These are phyloP conservation scores for Gadopsis bispinosus DNA, from an alignment of 2,797 vertebrate species.

Conservation along the genomic window DNA sequence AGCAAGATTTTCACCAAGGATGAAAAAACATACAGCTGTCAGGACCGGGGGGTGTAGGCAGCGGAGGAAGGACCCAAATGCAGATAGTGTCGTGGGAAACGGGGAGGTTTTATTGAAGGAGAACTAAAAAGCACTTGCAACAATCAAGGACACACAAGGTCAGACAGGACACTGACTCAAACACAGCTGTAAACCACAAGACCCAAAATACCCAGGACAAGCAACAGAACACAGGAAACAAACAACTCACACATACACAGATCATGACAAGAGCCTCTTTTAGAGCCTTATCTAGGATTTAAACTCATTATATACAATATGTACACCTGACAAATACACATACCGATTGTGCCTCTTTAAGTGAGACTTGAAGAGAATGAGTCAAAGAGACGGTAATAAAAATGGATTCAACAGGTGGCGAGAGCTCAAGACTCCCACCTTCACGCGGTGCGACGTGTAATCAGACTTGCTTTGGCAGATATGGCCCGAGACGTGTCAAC, in stretches of 20 bases:
- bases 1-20: neutral
- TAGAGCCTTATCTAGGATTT: neutral
- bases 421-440: neutral
- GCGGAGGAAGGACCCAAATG: no score
- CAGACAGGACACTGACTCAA: no score
- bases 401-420: conserved; percentile 10
- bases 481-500: conserved; percentile 34
- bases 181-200: no score
- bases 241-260: no score
- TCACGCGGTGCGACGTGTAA: neutral
- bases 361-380: neutral
- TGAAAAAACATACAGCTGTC: neutral
- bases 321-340: neutral
- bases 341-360: neutral
- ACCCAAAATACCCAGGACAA: no score
- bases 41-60: no score
- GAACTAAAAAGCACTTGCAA: no score
- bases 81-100: no score
- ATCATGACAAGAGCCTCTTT: no score
- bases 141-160: no score
- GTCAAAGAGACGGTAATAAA: fast-evolving
- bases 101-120: no score
- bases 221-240: no score
- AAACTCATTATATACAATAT: neutral
- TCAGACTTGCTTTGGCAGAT: conserved; percentile 26